phyloP scores from a whole-genome alignment of 2,888 invertebrate genomes.

The Tethea ocularis region DNA sequence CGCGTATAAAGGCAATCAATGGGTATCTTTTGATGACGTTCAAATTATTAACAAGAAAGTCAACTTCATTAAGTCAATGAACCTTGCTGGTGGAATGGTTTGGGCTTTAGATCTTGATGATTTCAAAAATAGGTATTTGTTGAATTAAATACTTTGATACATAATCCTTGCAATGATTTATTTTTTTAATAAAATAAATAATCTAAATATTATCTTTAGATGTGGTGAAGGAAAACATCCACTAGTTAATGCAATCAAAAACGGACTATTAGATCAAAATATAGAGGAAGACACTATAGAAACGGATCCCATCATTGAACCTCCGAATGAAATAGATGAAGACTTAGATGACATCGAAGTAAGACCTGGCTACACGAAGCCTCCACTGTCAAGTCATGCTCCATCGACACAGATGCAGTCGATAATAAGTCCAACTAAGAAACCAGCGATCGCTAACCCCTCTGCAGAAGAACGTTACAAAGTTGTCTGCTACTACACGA shows the following conservation, averaged over 20 bases:
- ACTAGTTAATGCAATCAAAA: conserved; percentile 89
- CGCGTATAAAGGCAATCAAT: conserved; percentile 93
- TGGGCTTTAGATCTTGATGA: conserved; percentile 96
- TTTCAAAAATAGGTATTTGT: conserved; percentile 85
- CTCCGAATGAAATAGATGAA: conserved; percentile 62
- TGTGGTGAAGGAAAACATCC: conserved; percentile 93
- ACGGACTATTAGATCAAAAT: conserved; percentile 84
- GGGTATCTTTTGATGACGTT: conserved; percentile 95
- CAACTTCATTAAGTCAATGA: conserved; percentile 89
- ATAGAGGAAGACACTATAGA: conserved; percentile 44
- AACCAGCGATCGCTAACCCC: conserved; percentile 41
- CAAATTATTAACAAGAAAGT: conserved; percentile 92
- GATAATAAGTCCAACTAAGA: conserved; percentile 49
- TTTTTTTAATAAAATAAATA: neutral
- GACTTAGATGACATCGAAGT: conserved; percentile 74
- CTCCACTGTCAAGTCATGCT: conserved; percentile 33
- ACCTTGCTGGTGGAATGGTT: conserved; percentile 94
- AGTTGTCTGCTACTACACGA: conserved; percentile 95
- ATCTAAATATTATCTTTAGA: conserved; percentile 50
- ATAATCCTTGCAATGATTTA: too few species aligned
- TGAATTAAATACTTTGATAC: conserved; percentile 2
- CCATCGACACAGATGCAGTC: conserved; percentile 41
- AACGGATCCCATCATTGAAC: conserved; percentile 47
- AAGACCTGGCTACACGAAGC: conserved; percentile 41
- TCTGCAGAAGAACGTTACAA: conserved; percentile 83